Percentiles rank a stretch among this genome's conserved stretches.
These are phyloP conservation scores for Cyrtonyx montezumae DNA, from an alignment of 2,113 vertebrate species.

Conservation along the genomic window DNA sequence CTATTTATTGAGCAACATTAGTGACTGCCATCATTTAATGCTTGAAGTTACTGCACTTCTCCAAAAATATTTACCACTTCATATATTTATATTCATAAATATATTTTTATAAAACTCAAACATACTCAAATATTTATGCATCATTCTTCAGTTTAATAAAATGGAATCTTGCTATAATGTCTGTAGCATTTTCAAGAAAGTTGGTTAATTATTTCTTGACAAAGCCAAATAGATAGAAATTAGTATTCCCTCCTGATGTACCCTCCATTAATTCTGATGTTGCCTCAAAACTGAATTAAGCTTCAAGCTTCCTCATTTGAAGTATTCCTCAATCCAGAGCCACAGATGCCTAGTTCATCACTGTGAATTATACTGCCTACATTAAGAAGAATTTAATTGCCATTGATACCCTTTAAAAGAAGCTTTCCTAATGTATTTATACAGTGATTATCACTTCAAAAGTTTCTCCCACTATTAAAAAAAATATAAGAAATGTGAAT, in stretches of 20 bases:
- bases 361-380: neutral
- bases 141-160: neutral
- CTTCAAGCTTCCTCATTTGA: neutral
- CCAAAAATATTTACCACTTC: neutral
- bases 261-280: conserved; percentile 13
- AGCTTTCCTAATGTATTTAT: neutral
- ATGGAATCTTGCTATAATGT: neutral
- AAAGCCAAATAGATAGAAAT: neutral
- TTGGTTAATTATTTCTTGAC: neutral
- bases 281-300: neutral
- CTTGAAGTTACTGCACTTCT: neutral
- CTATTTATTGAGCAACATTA: neutral
- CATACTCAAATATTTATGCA: neutral
- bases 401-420: neutral
- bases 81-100: neutral
- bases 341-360: neutral
- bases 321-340: neutral
- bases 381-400: neutral
- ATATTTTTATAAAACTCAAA: neutral
- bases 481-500: neutral
- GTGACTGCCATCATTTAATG: neutral
- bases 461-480: neutral
- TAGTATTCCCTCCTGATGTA: neutral
- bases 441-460: neutral
- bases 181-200: neutral